A percentile compares a stretch with the other conserved stretches of the same genome.
Conservation (phyloP, 2,888 invertebrate species). For the Callyntrura guangdongensis region DNA sequence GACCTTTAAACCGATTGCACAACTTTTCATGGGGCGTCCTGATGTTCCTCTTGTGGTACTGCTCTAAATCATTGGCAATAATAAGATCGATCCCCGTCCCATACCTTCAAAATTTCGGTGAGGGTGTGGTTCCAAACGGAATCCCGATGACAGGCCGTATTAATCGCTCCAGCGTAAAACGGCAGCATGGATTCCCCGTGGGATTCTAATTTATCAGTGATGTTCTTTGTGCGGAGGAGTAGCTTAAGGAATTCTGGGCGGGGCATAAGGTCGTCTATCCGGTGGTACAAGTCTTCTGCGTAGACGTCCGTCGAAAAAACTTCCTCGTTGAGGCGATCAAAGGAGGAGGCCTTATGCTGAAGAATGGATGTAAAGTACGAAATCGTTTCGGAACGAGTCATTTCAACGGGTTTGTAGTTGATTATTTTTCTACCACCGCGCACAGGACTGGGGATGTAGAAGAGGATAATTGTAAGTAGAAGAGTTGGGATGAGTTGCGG, state of each 20-base stretch:
- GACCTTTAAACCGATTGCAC: conserved; percentile 47
- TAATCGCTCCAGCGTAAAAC: background rate
- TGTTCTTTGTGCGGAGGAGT: background rate
- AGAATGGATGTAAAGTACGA: conserved; percentile 14
- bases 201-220: background rate
- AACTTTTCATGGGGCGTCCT: background rate
- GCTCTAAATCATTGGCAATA: background rate
- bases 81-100: conserved; percentile 43
- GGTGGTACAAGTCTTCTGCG: conserved; percentile 28
- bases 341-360: background rate
- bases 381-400: conserved; percentile 9
- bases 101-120: background rate
- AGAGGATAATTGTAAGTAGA: too few species aligned
- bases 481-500: too few species aligned
- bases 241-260: background rate
- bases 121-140: background rate
- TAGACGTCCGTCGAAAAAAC: background rate
- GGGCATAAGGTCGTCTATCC: conserved; percentile 35
- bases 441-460: too few species aligned
- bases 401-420: background rate
- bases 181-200: background rate
- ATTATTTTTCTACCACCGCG: conserved; percentile 21
- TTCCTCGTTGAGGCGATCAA: conserved; percentile 25
- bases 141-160: background rate
- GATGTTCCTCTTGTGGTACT: background rate